Conservation (phyloP, 1,140 invertebrate genomes). For the Meteorus sp. region DNA sequence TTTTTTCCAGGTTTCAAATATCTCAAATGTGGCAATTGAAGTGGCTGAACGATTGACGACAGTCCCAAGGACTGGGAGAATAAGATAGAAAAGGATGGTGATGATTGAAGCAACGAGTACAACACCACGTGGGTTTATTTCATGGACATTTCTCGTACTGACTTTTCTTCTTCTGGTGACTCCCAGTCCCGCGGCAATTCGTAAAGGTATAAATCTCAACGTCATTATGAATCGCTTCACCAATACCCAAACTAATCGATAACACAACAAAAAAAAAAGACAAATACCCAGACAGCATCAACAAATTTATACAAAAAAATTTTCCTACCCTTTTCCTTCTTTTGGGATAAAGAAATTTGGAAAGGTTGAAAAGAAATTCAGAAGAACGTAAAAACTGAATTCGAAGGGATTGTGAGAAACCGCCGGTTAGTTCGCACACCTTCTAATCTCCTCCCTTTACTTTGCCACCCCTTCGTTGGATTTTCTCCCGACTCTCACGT, state of each 20-base stretch:
- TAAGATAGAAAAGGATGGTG: conserved; percentile 10
- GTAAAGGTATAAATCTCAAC: conserved; percentile 51
- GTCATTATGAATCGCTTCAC: conserved; percentile 4
- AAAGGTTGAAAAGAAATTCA: not conserved
- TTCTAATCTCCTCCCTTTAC: conserved; percentile 21
- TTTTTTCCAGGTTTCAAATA: not conserved
- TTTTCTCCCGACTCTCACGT: too few species aligned
- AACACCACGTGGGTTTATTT: not conserved
- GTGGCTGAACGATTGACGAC: not conserved
- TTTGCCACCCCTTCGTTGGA: not conserved
- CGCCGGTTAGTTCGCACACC: conserved; percentile 18
- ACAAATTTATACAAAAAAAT: too few species aligned
- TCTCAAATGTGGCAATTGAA: conserved; percentile 7
- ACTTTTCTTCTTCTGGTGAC: conserved; percentile 48
- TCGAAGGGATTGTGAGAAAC: conserved; percentile 21
- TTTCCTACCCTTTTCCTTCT: too few species aligned
- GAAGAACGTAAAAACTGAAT: conserved; percentile 16
- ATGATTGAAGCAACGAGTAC: not conserved
- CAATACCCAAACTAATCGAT: too few species aligned
- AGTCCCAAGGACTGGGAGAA: conserved; percentile 12
- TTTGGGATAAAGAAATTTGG: not conserved
- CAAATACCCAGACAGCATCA: too few species aligned
- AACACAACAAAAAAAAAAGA: too few species aligned
- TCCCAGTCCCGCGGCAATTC: conserved; percentile 53
- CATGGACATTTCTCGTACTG: conserved; percentile 11